Base-by-base conservation (phyloP, 2,113 vertebrate genomes). In the Leucopsar rothschildi region DNA sequence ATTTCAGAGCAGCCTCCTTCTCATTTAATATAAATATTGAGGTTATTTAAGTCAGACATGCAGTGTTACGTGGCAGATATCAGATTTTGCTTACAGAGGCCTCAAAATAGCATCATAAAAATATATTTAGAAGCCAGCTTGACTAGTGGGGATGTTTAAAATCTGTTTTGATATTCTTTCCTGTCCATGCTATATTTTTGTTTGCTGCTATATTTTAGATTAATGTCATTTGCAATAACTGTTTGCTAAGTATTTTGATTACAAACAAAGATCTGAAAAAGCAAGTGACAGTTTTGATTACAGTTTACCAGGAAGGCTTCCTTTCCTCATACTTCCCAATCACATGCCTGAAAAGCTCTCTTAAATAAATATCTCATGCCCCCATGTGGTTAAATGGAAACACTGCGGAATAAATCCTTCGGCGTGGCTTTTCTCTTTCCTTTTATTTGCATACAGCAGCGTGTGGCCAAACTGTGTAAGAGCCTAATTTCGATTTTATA, bases 291-390 rank as follows among this genome's bases (percentile, higher is more conserved):
- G 52, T 90, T 75, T 35, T 85, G 47, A 60, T 53, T 23, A 35
- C n/a, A 40, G 8, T 42, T 47, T 53, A 53, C 27, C 35, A 47
- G 40, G 28, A 65, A 35, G 39, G 45, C 4, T n/a, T 82, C 14
- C 37, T 57, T 31, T 19, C 6, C 2, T 7, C 29, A 8, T 13
- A 65, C 21, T 35, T 63, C 24, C 6, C 24, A 29, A 31, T 15
- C 6, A 6, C 9, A 14, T 4, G 22, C 27, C 40, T 40, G 28
- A 68, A 77, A 59, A 45, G 27, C 92, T 96, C 59, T 86, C 81
- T 92, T 95, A 94, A 84, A 96, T 88, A 97, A 93, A 93, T 80
- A 97, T 97, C 96, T 96, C 57, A 88, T 96, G 98, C 98, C 98
- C 94, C 68, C 98, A 1, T 69, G 98, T 98, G 98, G 98, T 89